Evolutionary conservation across 2,113 vertebrate genomes (phyloP).

Genomic region (Labrus mixtus): DNA sequence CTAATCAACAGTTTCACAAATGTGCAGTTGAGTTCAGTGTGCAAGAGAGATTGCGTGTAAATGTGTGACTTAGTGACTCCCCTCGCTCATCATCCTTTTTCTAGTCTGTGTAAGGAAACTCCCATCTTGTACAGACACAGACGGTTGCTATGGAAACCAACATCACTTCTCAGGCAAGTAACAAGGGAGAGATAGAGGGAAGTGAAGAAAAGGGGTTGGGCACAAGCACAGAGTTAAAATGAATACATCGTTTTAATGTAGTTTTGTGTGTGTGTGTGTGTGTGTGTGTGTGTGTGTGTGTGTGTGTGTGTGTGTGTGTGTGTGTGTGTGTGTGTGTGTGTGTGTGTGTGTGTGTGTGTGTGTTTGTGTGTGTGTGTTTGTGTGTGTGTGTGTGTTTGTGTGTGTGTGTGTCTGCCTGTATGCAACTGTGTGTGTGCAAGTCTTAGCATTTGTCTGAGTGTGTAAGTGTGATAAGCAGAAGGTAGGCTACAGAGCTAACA

Average conservation of each 20-base stretch:
- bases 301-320: constrained; percentile 14
- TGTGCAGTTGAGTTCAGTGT: neutral
- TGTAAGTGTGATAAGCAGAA: constrained; percentile 53
- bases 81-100: constrained; percentile 40
- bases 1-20: constrained; percentile 58
- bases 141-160: constrained; percentile 76
- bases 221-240: constrained; percentile 48
- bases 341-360: constrained; percentile 12
- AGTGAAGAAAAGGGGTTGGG: neutral
- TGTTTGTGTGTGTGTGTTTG: constrained; percentile 12
- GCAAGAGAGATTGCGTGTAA: neutral
- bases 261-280: constrained; percentile 17
- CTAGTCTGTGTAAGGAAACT: constrained; percentile 64
- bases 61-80: constrained; percentile 26
- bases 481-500: constrained; percentile 4
- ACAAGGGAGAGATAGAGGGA: constrained; percentile 14
- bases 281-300: constrained; percentile 15
- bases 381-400: constrained; percentile 15
- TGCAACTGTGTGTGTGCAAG: constrained; percentile 3
- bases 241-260: constrained; percentile 56
- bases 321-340: constrained; percentile 14
- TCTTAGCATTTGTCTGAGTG: constrained; percentile 38
- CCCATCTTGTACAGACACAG: constrained; percentile 57
- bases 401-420: constrained; percentile 8
- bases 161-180: constrained; percentile 55